Conservation (phyloP, 35 echinoderm and acorn worm genomes). For the Hemicentrotus pulcherrimus region DNA sequence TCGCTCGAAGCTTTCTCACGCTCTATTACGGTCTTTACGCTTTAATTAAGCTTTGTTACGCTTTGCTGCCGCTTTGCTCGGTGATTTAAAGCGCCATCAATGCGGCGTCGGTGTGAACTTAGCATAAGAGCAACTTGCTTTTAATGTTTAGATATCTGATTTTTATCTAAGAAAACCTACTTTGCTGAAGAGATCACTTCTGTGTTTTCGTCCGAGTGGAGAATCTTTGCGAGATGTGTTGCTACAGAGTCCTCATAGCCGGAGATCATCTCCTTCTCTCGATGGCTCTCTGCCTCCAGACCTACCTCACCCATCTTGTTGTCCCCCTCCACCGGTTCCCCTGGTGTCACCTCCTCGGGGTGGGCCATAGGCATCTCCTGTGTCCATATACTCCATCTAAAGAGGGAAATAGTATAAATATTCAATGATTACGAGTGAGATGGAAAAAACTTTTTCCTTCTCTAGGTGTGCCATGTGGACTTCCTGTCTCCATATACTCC, state of each 20-base stretch:
- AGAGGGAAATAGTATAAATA: neutral
- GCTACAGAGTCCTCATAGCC: constrained; percentile 91
- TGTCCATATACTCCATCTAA: constrained; percentile 82
- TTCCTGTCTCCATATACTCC: constrained; percentile 65
- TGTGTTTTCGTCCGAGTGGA: constrained; percentile 85
- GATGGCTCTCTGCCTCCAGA: constrained; percentile 51
- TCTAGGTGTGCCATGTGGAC: too few relatives aligned
- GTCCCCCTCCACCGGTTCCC: neutral
- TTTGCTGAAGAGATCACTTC: constrained; percentile 89
- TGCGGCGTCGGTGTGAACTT: too few relatives aligned
- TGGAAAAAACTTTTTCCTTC: neutral
- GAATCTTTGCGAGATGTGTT: constrained; percentile 91
- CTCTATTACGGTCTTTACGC: too few relatives aligned
- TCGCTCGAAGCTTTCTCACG: too few relatives aligned
- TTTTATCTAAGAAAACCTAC: constrained; percentile 52
- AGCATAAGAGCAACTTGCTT: too few relatives aligned
- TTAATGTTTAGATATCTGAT: too few relatives aligned
- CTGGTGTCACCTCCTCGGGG: neutral
- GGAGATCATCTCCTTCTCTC: constrained; percentile 78
- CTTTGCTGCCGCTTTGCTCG: too few relatives aligned
- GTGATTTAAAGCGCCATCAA: too few relatives aligned
- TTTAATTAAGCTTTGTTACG: too few relatives aligned
- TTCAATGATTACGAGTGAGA: neutral
- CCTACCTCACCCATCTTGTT: neutral
- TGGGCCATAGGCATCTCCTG: constrained; percentile 65